These are phyloP conservation scores for Amphipyra berbera DNA, from an alignment of 2,888 invertebrate genomes.

Conservation along the genomic window DNA sequence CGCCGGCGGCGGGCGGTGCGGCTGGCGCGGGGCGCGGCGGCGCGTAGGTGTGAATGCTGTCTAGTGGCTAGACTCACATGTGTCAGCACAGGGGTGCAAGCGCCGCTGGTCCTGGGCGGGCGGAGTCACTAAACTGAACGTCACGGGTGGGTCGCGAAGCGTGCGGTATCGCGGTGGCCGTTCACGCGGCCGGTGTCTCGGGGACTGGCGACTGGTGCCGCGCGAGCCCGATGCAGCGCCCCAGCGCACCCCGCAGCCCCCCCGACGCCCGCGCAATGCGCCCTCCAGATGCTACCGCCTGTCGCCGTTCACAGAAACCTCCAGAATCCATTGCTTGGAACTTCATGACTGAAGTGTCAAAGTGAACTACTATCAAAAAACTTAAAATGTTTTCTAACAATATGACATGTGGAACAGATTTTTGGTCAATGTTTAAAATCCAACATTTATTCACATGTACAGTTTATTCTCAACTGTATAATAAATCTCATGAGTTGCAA, in stretches of 20 bases:
- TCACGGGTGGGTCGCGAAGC: conserved; percentile 62
- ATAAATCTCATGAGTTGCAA: conserved; percentile 20
- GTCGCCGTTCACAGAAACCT: conserved; percentile 71
- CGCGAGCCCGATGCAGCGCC: conserved; percentile 78
- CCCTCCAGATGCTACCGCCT: conserved; percentile 82
- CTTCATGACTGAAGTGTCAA: conserved; percentile 25
- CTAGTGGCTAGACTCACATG: conserved; percentile 81
- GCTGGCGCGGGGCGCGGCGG: conserved; percentile 29
- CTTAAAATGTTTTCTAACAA: conserved; percentile 9
- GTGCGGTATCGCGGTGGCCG: conserved; percentile 83
- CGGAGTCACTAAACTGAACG: conserved; percentile 76
- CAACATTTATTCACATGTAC: neutral
- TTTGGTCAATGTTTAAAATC: neutral
- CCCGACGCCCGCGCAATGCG: conserved; percentile 76
- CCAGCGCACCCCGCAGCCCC: conserved; percentile 80
- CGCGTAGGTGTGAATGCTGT: conserved; percentile 47
- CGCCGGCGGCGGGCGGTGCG: conserved; percentile 44
- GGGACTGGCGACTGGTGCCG: conserved; percentile 84
- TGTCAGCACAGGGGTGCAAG: conserved; percentile 74
- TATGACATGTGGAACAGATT: conserved; percentile 5
- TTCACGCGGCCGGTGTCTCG: conserved; percentile 89
- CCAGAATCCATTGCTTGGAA: conserved; percentile 64
- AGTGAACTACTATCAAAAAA: conserved; percentile 1
- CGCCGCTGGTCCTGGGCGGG: conserved; percentile 79
- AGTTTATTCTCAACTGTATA: conserved; percentile 5